These are phyloP conservation scores for Vidua chalybeata DNA, from an alignment of 2,113 vertebrate genomes.

Conservation along the genomic window DNA sequence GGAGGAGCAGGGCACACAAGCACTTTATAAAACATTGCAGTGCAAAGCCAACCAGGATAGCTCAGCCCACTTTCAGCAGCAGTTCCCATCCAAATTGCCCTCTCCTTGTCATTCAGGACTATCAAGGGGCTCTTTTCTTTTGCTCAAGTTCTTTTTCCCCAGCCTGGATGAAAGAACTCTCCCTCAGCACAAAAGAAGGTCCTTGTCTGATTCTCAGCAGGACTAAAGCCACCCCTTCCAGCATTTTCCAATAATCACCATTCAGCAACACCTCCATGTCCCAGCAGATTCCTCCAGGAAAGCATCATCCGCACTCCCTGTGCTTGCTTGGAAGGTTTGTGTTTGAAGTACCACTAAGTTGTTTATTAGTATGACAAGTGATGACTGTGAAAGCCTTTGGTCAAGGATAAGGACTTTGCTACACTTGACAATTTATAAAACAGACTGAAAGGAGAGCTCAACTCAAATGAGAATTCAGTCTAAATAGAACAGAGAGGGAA, in stretches of 20 bases:
- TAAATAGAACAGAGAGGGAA: not conserved
- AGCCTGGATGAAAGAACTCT: not conserved
- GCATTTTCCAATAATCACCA: not conserved
- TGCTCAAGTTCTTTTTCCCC: not conserved
- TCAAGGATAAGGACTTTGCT: not conserved
- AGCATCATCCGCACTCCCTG: not conserved
- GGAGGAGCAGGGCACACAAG: not conserved
- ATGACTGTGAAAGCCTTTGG: not conserved
- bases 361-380: not conserved
- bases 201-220: not conserved
- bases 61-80: not conserved
- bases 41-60: not conserved
- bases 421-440: not conserved
- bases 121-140: not conserved
- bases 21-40: not conserved
- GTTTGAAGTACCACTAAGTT: not conserved
- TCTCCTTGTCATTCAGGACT: not conserved
- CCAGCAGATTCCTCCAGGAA: not conserved
- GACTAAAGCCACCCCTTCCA: not conserved
- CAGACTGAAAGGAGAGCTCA: not conserved
- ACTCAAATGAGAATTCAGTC: not conserved
- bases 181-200: not conserved
- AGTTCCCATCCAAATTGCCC: not conserved
- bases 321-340: not conserved
- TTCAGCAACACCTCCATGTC: not conserved